These are phyloP conservation scores for Trichacis sp. DNA, from an alignment of 2,888 invertebrate species.

Conservation along the genomic window DNA sequence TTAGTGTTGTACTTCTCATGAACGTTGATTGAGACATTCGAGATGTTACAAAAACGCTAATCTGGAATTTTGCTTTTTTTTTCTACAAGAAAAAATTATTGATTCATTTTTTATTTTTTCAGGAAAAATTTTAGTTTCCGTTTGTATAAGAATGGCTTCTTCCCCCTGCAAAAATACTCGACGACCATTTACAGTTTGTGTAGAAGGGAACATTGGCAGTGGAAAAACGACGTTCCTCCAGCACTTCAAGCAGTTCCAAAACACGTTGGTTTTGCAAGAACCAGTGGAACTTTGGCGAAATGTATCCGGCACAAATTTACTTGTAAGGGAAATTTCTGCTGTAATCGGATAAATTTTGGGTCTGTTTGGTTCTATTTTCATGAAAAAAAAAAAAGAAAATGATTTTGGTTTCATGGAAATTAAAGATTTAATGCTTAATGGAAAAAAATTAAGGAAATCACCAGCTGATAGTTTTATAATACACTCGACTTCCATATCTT, in stretches of 20 bases:
- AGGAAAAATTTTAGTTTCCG: slow-evolving; percentile 16
- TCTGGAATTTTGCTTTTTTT: too few relatives aligned
- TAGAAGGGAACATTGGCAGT: slow-evolving; percentile 92
- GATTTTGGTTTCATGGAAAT: too few relatives aligned
- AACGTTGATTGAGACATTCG: too few relatives aligned
- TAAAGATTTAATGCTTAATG: too few relatives aligned
- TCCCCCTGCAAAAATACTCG: slow-evolving; percentile 47
- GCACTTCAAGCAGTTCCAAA: slow-evolving; percentile 80
- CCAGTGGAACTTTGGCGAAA: slow-evolving; percentile 90
- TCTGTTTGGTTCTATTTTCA: too few relatives aligned
- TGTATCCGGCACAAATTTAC: slow-evolving; percentile 81
- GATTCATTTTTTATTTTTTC: neutral
- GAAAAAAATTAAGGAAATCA: slow-evolving; percentile 7
- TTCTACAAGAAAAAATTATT: neutral
- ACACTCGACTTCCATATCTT: too few relatives aligned
- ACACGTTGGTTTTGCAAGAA: slow-evolving; percentile 77
- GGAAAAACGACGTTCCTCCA: slow-evolving; percentile 91
- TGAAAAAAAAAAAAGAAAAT: too few relatives aligned
- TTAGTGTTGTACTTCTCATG: too few relatives aligned
- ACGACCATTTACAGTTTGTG: slow-evolving; percentile 83
- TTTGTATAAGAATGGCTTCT: slow-evolving; percentile 38
- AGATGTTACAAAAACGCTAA: too few relatives aligned
- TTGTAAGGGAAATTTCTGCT: slow-evolving; percentile 69
- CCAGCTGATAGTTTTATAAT: too few relatives aligned
- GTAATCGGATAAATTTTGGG: slow-evolving; percentile 1